Evolutionary conservation across 92 coral and sea anemone species (phyloP).

Genomic region (Blastomussa wellsi): DNA sequence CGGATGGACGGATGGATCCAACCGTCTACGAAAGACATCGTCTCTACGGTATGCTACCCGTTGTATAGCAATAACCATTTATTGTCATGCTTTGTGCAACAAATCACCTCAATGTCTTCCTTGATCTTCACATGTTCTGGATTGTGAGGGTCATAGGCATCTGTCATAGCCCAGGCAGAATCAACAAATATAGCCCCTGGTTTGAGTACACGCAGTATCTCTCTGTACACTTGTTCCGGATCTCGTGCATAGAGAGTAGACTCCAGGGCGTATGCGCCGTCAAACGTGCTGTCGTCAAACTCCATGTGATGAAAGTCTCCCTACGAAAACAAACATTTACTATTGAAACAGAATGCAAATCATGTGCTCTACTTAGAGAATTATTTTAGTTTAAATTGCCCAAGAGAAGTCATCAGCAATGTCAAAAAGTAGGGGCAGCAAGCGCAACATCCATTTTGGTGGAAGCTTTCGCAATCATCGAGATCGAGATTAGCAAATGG

Average conservation of each 20-base stretch:
- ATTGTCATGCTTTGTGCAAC: neutral
- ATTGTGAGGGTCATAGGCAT: conserved; percentile 14
- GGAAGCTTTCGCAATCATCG: too few species aligned
- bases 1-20: neutral
- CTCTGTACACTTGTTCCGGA: conserved; percentile 21
- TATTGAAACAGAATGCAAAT: too few species aligned
- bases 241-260: conserved; percentile 8
- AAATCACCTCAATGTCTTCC: conserved; percentile 19
- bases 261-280: conserved; percentile 22
- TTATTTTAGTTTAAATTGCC: too few species aligned
- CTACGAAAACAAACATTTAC: conserved; percentile 1
- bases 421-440: too few species aligned
- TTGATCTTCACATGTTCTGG: conserved; percentile 27
- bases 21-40: neutral
- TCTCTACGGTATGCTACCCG: neutral
- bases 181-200: conserved; percentile 29
- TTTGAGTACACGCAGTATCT: conserved; percentile 20
- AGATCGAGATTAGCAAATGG: too few species aligned
- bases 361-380: too few species aligned
- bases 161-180: conserved; percentile 29
- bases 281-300: conserved; percentile 14
- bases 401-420: too few species aligned
- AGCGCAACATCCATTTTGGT: too few species aligned
- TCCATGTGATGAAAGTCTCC: conserved; percentile 29
- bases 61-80: neutral